Evolutionary conservation across 1,140 invertebrate genomes (phyloP).

Genomic region (Drosophila lacertosa): DNA sequence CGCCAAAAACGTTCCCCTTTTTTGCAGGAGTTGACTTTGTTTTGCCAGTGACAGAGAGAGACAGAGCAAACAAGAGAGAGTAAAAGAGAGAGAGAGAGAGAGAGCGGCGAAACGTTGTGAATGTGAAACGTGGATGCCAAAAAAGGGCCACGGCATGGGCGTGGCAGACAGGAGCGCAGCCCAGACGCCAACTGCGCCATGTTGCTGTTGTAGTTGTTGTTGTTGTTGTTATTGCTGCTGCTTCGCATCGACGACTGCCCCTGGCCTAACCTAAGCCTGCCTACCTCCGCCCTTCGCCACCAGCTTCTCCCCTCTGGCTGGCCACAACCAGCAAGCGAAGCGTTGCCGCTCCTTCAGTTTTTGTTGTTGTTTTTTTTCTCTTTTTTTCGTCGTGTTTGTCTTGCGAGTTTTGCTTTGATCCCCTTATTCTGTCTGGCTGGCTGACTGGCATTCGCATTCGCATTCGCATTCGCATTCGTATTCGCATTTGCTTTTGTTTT

Average conservation of each 20-base stretch:
- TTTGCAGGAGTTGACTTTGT: conserved; percentile 63
- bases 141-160: conserved; percentile 46
- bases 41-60: conserved; percentile 55
- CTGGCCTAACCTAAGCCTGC: conserved; percentile 8
- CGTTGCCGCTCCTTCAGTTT: conserved; percentile 36
- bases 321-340: conserved; percentile 10
- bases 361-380: too few relatives aligned
- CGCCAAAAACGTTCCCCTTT: conserved; percentile 69
- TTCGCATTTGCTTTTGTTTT: conserved; percentile 61
- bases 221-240: conserved; percentile 1
- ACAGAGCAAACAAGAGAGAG: conserved; percentile 19
- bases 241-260: conserved; percentile 34
- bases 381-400: too few relatives aligned
- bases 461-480: conserved; percentile 16
- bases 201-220: too few relatives aligned
- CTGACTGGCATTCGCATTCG: conserved; percentile 16
- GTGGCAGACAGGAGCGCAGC: conserved; percentile 72
- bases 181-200: conserved; percentile 44
- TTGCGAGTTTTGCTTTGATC: conserved; percentile 76
- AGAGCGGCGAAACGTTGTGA: conserved; percentile 35
- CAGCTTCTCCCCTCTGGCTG: too few relatives aligned
- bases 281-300: background rate
- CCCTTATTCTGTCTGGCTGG: conserved; percentile 74
- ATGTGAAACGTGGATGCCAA: conserved; percentile 45
- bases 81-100: conserved; percentile 26